Evolutionary conservation across 2,888 invertebrate genomes (phyloP).

Genomic region (Torymus aiolomorphi): DNA sequence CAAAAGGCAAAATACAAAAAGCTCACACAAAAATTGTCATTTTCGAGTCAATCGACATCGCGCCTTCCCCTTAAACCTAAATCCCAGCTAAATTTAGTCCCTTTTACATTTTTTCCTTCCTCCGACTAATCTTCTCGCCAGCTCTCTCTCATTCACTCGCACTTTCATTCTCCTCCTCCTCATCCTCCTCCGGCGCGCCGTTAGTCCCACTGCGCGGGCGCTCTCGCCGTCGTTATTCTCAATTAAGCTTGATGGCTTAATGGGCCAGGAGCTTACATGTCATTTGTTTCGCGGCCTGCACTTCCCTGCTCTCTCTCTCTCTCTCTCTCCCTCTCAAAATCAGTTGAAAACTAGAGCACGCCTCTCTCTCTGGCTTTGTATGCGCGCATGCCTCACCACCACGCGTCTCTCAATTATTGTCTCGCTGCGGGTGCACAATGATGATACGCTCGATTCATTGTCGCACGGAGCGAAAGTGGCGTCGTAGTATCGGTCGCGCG

Average conservation of each 20-base stretch:
- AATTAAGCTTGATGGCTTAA: slow-evolving; percentile 57
- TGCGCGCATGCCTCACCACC: too few species aligned
- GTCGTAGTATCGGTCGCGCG: too few species aligned
- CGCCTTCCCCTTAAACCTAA: neutral
- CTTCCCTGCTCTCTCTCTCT: slow-evolving; percentile 2
- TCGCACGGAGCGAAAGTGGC: too few species aligned
- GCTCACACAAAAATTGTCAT: too few species aligned
- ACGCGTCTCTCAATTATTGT: too few species aligned
- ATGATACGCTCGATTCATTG: too few species aligned
- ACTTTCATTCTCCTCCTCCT: neutral
- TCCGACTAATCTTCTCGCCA: neutral
- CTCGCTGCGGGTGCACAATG: too few species aligned
- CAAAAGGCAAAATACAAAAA: neutral
- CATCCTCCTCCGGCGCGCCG: neutral
- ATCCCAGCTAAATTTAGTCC: slow-evolving; percentile 2
- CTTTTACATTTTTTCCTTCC: neutral
- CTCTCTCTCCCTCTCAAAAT: slow-evolving; percentile 3
- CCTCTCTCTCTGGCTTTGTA: neutral
- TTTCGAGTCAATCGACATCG: neutral
- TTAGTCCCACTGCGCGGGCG: neutral
- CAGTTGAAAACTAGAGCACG: slow-evolving; percentile 5
- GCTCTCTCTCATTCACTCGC: slow-evolving; percentile 21
- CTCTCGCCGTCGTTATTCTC: slow-evolving; percentile 48
- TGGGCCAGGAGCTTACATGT: slow-evolving; percentile 53
- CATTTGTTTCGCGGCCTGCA: slow-evolving; percentile 43